Base-by-base conservation (phyloP, 2,888 invertebrate species). In the Dryococelus australis region DNA sequence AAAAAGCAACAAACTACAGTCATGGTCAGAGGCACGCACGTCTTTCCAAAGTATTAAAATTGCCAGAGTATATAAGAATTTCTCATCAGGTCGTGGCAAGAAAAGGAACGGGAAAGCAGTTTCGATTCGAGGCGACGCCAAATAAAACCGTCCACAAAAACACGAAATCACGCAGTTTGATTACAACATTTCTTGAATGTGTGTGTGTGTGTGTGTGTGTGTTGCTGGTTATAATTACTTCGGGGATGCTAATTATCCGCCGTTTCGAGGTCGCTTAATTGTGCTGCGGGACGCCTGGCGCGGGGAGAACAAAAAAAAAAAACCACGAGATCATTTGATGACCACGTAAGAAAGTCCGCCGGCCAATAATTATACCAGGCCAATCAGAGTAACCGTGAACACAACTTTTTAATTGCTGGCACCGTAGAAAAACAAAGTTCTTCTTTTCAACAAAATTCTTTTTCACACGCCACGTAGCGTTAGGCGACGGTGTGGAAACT, bases 371-470 rank as follows among this genome's bases (percentile, higher is more conserved):
- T 83, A 83, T 28, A 35, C 83, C 12, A 27, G 83, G 20, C 35
- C 83, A 83, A 83, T 83, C 83, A 83, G 83, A 35, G 83, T 83
- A 43, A 83, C 83, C 83, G 83, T 83, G 83, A 83, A 83, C 28
- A 83, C 83, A 83, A 83, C 83, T 28, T 87, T 85, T 87, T 87
- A 87, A 87, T 87, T 87, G 87, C 85, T 27, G 27, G 43, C 26
- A 79, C 85, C 43, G 43, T 51, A 24, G 65, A 85, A 87, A 87
- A 87, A 80, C 80, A 85, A 85, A 85, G 85, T 87, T 87, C 28
- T 83, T 43, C 83, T 83, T 83, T 83, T 83, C 43, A 28, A 35
- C 28, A 83, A 43, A 83, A 83, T 20, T 65, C 65, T n/a, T 10
- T 65, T 65, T 65, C 65, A 24, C 65, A 65, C 65, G 65, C 65